Conservation (phyloP, 1,140 invertebrate species). For the Trichonephila clavipes region DNA sequence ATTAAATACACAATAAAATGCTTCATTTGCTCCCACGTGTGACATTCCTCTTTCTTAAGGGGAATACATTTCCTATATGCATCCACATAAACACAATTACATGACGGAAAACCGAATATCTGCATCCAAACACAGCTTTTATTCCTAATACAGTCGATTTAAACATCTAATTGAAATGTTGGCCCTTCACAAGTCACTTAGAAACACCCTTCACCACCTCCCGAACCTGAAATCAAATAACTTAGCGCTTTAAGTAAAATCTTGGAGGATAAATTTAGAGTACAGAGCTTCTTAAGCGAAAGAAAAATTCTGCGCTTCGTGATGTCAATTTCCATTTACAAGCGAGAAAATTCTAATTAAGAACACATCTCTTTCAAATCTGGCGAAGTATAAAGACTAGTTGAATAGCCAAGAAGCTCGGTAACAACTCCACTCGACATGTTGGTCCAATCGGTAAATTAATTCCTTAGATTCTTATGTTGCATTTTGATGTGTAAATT, state of each 20-base stretch:
- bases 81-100: not conserved
- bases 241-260: not conserved
- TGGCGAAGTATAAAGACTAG: not conserved
- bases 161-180: constrained; percentile 13
- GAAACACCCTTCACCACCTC: not conserved
- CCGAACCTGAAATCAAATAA: not conserved
- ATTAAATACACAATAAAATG: too few species aligned
- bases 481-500: not conserved
- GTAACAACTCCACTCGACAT: not conserved
- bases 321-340: constrained; percentile 1
- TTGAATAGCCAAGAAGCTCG: not conserved
- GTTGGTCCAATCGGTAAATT: not conserved
- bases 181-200: not conserved
- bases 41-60: too few species aligned
- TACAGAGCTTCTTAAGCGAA: not conserved
- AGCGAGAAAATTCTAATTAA: constrained; percentile 9
- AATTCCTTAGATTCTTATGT: not conserved
- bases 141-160: not conserved
- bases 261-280: not conserved
- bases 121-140: not conserved
- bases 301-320: not conserved
- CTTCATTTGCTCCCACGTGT: too few species aligned
- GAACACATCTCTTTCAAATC: constrained; percentile 5
- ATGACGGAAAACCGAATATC: not conserved
- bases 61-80: too few species aligned